phyloP scores from a whole-genome alignment of 2,888 invertebrate species.

The Leucania comma region DNA sequence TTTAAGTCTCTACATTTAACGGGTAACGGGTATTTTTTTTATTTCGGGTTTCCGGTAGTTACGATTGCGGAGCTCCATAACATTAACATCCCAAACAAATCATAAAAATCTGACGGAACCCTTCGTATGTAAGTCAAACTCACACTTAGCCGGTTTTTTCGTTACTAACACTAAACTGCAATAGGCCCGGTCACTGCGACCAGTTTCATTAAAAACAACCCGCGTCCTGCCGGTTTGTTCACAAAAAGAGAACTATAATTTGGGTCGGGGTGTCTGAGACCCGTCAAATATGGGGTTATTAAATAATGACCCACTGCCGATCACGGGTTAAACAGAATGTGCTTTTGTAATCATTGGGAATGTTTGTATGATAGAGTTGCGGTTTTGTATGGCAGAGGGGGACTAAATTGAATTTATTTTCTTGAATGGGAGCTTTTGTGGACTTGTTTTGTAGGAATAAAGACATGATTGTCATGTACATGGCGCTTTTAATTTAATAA shows the following conservation, averaged over 20 bases:
- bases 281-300: slow-evolving; percentile 82
- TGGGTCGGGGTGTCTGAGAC: slow-evolving; percentile 79
- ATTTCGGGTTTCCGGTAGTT: too few relatives aligned
- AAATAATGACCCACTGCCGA: slow-evolving; percentile 83
- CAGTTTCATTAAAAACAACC: slow-evolving; percentile 59
- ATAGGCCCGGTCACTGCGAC: slow-evolving; percentile 33
- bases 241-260: slow-evolving; percentile 86
- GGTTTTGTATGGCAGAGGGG: slow-evolving; percentile 45
- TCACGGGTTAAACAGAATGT: slow-evolving; percentile 56
- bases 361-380: slow-evolving; percentile 48
- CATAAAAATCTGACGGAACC: too few relatives aligned
- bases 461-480: neutral
- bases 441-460: neutral
- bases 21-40: too few relatives aligned
- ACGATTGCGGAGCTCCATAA: too few relatives aligned
- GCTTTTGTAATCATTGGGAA: slow-evolving; percentile 52
- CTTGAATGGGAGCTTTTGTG: slow-evolving; percentile 22
- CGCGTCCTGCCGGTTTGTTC: slow-evolving; percentile 79
- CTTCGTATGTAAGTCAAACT: too few relatives aligned
- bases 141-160: neutral
- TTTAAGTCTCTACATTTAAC: too few relatives aligned
- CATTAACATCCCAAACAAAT: too few relatives aligned
- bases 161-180: slow-evolving; percentile 52
- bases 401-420: slow-evolving; percentile 48
- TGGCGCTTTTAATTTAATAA: neutral